Percentiles rank a stretch among this genome's conserved stretches.
These are phyloP conservation scores for Alloplasta piceator DNA, from an alignment of 2,888 invertebrate species.

Conservation along the genomic window DNA sequence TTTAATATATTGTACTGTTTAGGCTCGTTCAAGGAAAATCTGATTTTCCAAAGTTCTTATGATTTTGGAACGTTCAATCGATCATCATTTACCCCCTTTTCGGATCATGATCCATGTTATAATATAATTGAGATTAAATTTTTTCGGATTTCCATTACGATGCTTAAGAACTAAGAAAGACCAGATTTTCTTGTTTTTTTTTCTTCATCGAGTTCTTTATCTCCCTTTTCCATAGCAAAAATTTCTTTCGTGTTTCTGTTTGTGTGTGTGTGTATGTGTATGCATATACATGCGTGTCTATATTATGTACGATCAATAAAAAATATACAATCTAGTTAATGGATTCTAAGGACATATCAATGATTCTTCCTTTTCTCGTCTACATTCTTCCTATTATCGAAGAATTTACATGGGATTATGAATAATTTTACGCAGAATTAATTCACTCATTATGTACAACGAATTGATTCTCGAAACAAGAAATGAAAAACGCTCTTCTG, in stretches of 20 bases:
- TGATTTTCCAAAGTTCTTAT: conserved; percentile 63
- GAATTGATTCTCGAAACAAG: conserved; percentile 31
- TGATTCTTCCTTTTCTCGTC: conserved; percentile 19
- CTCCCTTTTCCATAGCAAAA: conserved; percentile 45
- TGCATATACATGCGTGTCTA: conserved; percentile 29
- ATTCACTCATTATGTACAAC: conserved; percentile 27
- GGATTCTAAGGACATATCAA: conserved; percentile 54
- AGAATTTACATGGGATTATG: conserved; percentile 36
- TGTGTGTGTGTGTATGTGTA: conserved; percentile 5
- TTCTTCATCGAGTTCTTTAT: conserved; percentile 27
- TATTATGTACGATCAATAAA: conserved; percentile 64
- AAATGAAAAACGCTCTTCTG: conserved; percentile 28
- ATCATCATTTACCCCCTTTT: conserved; percentile 38
- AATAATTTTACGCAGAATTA: conserved; percentile 34
- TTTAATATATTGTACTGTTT: conserved; percentile 68
- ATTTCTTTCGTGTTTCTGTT: conserved; percentile 22
- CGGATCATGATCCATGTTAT: conserved; percentile 40
- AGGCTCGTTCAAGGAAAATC: conserved; percentile 65
- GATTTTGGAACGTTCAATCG: conserved; percentile 66
- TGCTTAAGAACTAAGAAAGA: conserved; percentile 42
- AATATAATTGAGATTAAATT: conserved; percentile 41
- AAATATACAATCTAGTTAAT: conserved; percentile 61
- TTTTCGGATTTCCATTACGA: conserved; percentile 36
- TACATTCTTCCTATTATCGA: conserved; percentile 15
- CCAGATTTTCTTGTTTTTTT: conserved; percentile 23